A percentile compares a stretch with the other conserved stretches of the same genome.
phyloP scores from a whole-genome alignment of 2,797 vertebrate genomes.

The Aldrovandia affinis region DNA sequence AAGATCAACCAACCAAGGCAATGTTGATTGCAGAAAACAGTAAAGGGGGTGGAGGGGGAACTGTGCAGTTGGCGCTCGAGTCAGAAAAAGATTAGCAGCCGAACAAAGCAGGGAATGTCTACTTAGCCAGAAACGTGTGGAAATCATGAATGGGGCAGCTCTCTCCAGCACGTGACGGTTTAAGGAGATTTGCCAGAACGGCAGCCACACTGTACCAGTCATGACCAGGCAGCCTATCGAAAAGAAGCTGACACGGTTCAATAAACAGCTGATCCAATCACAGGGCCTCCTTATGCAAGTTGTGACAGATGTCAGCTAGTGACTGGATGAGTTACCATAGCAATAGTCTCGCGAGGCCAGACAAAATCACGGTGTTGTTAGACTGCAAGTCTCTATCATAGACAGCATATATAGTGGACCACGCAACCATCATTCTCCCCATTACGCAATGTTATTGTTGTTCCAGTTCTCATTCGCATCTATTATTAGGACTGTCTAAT shows the following conservation, averaged over 20 bases:
- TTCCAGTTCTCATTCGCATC: too few species aligned
- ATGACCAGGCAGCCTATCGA: neutral
- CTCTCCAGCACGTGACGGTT: constrained; percentile 36
- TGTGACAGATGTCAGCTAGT: neutral
- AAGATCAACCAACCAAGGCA: constrained; percentile 26
- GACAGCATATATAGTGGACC: too few species aligned
- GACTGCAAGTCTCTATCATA: too few species aligned
- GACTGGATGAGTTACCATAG: neutral
- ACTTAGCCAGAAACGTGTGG: neutral
- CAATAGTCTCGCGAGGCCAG: too few species aligned
- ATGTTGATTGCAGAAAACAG: constrained; percentile 31
- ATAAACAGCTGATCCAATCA: neutral
- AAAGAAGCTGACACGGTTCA: neutral
- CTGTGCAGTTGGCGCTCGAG: neutral
- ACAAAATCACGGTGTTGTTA: too few species aligned
- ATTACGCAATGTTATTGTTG: too few species aligned
- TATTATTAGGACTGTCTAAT: too few species aligned
- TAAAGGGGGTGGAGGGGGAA: constrained; percentile 7
- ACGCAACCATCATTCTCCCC: too few species aligned
- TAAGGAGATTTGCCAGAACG: constrained; percentile 31
- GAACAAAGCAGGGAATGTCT: constrained; percentile 48
- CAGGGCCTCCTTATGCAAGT: neutral
- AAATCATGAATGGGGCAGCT: constrained; percentile 35
- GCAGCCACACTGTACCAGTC: constrained; percentile 19
- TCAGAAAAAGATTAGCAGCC: constrained; percentile 11